A percentile compares a stretch with the other conserved stretches of the same genome.
Conservation (phyloP, 2,797 vertebrate genomes). For the Manis javanica region DNA sequence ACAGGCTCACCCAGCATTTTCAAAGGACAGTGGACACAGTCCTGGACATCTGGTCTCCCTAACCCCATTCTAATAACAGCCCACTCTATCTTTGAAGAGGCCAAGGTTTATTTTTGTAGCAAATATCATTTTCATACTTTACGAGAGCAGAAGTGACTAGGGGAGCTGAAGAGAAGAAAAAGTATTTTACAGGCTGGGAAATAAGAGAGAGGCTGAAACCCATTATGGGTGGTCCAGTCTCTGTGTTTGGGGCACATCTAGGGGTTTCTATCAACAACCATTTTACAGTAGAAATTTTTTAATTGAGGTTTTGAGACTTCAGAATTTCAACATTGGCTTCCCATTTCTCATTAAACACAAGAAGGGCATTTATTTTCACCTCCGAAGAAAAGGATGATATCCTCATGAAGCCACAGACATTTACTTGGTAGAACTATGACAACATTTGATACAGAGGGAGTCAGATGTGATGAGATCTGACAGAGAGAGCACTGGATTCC, state of each 20-base stretch:
- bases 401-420: neutral
- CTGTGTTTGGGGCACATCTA: neutral
- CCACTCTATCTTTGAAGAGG: slow-evolving; percentile 63
- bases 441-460: neutral
- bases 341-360: slow-evolving; percentile 21
- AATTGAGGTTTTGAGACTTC: slow-evolving; percentile 11
- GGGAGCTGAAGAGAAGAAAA: neutral
- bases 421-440: neutral
- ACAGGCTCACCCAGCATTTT: slow-evolving; percentile 49
- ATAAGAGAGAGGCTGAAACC: neutral
- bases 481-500: neutral
- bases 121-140: slow-evolving; percentile 67
- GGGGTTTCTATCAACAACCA: neutral
- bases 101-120: slow-evolving; percentile 44
- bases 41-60: slow-evolving; percentile 78
- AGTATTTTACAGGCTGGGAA: neutral
- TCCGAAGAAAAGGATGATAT: neutral
- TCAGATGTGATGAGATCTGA: neutral
- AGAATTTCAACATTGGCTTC: slow-evolving; percentile 11
- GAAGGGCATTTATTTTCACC: neutral
- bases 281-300: slow-evolving; percentile 17
- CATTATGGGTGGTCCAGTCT: neutral
- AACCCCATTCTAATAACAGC: slow-evolving; percentile 62
- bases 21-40: slow-evolving; percentile 74
- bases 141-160: neutral